Percentiles rank a stretch among this genome's conserved stretches.
phyloP scores from a whole-genome alignment of 2,888 invertebrate genomes.

The Allygus modestus region DNA sequence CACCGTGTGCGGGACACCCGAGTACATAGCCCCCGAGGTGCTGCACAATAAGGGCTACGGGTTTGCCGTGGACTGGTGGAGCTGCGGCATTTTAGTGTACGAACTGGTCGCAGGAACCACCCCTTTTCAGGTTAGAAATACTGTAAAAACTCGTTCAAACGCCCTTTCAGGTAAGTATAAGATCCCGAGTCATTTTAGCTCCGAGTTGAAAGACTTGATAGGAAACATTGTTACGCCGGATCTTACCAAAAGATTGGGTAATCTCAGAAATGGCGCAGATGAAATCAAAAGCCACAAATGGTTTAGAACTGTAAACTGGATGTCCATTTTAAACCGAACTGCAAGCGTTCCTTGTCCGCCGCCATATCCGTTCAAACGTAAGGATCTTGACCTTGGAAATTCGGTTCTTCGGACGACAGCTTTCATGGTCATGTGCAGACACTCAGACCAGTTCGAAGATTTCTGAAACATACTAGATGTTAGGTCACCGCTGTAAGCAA shows the following conservation, averaged over 20 bases:
- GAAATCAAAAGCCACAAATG: conserved; percentile 95
- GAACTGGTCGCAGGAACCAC: conserved; percentile 96
- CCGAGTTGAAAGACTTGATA: conserved; percentile 89
- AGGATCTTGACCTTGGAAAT: not conserved
- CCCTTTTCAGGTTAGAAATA: conserved; percentile 95
- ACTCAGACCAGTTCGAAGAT: not conserved
- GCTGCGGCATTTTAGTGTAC: conserved; percentile 91
- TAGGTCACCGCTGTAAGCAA: too few relatives aligned
- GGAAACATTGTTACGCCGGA: conserved; percentile 90
- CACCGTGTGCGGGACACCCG: conserved; percentile 79
- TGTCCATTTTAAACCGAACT: conserved; percentile 86
- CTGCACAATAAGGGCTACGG: conserved; percentile 92
- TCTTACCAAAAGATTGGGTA: conserved; percentile 89
- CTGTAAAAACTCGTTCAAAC: conserved; percentile 96
- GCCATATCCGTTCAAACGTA: conserved; percentile 59
- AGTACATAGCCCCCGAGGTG: conserved; percentile 78
- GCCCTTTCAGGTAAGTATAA: conserved; percentile 94
- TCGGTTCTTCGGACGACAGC: not conserved
- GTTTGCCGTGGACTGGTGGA: conserved; percentile 98
- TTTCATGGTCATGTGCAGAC: not conserved
- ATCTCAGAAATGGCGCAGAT: conserved; percentile 88
- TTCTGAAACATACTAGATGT: not conserved
- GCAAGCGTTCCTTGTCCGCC: conserved; percentile 81
- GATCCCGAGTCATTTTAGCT: conserved; percentile 90
- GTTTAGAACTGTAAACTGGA: conserved; percentile 92